Evolutionary conservation across 2,888 invertebrate species (phyloP).

Genomic region (Eurois occulta): DNA sequence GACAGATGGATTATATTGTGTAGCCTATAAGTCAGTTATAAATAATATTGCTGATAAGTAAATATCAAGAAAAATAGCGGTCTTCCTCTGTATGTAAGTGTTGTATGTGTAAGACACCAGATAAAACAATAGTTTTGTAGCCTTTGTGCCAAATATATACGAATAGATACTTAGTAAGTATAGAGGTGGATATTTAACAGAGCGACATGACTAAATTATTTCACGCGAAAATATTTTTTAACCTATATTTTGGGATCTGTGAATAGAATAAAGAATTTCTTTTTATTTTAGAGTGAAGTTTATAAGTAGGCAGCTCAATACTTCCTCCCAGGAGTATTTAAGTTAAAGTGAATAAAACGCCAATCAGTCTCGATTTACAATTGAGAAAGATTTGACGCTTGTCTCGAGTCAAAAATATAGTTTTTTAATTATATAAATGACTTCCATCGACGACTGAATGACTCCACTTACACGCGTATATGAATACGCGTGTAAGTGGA

Average conservation of each 20-base stretch:
- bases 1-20: conserved; percentile 13
- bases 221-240: conserved; percentile 16
- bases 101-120: conserved; percentile 11
- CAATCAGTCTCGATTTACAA: background rate
- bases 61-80: conserved; percentile 10
- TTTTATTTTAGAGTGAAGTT: conserved; percentile 4
- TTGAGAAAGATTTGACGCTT: background rate
- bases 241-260: conserved; percentile 27
- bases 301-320: conserved; percentile 21
- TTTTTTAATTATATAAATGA: background rate
- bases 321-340: background rate
- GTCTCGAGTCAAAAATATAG: background rate
- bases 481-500: background rate
- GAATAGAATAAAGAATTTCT: background rate
- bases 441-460: no score
- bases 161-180: background rate
- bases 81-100: conserved; percentile 27
- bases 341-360: background rate
- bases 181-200: background rate
- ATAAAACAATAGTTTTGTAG: conserved; percentile 23
- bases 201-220: background rate
- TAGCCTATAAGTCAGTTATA: conserved; percentile 12
- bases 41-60: conserved; percentile 4
- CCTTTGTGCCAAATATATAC: conserved; percentile 50
- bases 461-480: no score